Percentiles rank a stretch among this genome's conserved stretches.
These are phyloP conservation scores for Gasterosteus nipponicus DNA, from an alignment of 2,113 vertebrate genomes.

Conservation along the genomic window DNA sequence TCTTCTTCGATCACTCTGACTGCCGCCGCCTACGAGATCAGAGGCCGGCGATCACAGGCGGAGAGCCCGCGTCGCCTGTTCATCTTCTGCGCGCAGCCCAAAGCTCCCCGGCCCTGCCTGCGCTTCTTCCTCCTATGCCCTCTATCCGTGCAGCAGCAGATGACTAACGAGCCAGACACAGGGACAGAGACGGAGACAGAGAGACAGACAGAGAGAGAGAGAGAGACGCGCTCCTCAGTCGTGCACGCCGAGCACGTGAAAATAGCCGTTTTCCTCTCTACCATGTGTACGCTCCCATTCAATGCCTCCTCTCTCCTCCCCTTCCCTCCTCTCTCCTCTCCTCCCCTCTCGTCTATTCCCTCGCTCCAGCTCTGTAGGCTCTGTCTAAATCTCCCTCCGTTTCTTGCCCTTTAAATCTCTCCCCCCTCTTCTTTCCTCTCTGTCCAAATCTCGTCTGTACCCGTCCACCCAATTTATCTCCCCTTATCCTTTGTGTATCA, in stretches of 20 bases:
- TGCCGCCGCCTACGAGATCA: slow-evolving; percentile 55
- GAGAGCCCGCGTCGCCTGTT: slow-evolving; percentile 72
- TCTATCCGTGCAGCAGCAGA: slow-evolving; percentile 45
- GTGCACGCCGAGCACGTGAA: slow-evolving; percentile 53
- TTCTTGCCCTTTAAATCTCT: slow-evolving; percentile 79
- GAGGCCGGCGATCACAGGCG: slow-evolving; percentile 73
- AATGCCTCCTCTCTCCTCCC: slow-evolving; percentile 68
- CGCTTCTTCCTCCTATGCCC: slow-evolving; percentile 37
- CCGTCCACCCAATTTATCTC: slow-evolving; percentile 63
- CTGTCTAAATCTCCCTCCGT: slow-evolving; percentile 75
- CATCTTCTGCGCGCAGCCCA: slow-evolving; percentile 78
- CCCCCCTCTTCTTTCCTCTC: slow-evolving; percentile 49
- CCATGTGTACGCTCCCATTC: slow-evolving; percentile 66
- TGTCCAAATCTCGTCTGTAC: slow-evolving; percentile 57
- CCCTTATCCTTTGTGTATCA: slow-evolving; percentile 57
- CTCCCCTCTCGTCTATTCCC: slow-evolving; percentile 62
- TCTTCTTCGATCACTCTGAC: slow-evolving; percentile 74
- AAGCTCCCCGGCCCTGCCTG: slow-evolving; percentile 51
- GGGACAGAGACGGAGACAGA: slow-evolving; percentile 36
- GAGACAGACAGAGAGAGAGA: slow-evolving; percentile 28
- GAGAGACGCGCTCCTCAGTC: slow-evolving; percentile 51
- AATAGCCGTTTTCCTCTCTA: slow-evolving; percentile 57
- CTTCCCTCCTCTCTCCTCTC: slow-evolving; percentile 56
- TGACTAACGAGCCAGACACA: slow-evolving; percentile 59
- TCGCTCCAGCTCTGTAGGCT: slow-evolving; percentile 53